Base-by-base conservation (phyloP, 2,113 vertebrate genomes). In the Takifugu bimaculatus region DNA sequence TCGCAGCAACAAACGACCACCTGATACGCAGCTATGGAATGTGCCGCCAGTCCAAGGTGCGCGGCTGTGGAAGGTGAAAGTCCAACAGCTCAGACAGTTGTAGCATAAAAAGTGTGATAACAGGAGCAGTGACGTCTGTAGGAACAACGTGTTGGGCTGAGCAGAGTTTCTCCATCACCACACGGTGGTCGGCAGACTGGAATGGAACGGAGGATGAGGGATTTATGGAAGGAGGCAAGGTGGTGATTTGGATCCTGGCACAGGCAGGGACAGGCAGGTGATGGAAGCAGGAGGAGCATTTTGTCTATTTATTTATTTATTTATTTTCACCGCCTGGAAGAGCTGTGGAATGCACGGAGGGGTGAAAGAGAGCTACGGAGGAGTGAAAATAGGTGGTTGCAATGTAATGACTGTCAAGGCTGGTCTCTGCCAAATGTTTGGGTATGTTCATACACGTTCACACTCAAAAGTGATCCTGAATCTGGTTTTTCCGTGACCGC, bases 1-100 rank as follows among this genome's bases (percentile, higher is more conserved):
- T 80, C 57, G 59, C 47, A 53, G 64, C 13, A 39, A 43, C 44
- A 69, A 67, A 75, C 4, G 2, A 49, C 64, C 56, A 70, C 64
- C 77, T 81, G 70, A 84, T 74, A 28, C 54, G 68, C 73, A 68
- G 70, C 74, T 42, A 28, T 78, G 81, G 87, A 88, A 92, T 91
- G 83, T 67, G 55, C 68, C 60, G 57, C 65, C 47, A 57, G 58
- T 77, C 70, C 59, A 29, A 60, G 35, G 44, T 47, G 39, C 60
- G 55, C 14, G 54, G 49, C 2, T 54, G 63, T 62, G 45, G 47
- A 48, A 28, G 57, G 78, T 81, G 74, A 78, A 65, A 75, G 78
- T 83, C 75, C 60, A 67, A 58, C 59, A 25, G 42, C 10, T 6
- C n/a, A 43, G 47, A 53, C 50, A 48, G 51, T 43, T 57, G 32